Evolutionary conservation across 2,797 vertebrate species (phyloP).

Genomic region (Morelia viridis): DNA sequence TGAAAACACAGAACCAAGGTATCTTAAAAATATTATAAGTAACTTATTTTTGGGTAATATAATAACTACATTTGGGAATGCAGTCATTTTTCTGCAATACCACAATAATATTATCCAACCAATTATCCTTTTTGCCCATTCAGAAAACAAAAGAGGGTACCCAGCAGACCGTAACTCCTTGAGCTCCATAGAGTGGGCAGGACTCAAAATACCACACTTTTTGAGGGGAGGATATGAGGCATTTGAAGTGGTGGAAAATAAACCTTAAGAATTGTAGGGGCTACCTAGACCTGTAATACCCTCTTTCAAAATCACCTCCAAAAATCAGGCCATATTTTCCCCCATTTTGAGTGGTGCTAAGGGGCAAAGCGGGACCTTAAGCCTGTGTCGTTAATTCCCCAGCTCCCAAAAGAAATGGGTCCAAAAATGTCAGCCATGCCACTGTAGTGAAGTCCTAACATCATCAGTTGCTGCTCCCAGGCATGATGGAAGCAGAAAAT

Average conservation of each 20-base stretch:
- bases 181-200: not conserved
- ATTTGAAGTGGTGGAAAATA: not conserved
- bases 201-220: not conserved
- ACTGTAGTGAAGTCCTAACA: not conserved
- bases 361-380: not conserved
- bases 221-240: not conserved
- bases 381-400: not conserved
- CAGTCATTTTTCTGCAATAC: not conserved
- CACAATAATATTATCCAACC: not conserved
- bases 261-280: not conserved
- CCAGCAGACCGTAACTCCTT: not conserved
- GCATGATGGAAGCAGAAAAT: not conserved
- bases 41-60: not conserved
- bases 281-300: not conserved
- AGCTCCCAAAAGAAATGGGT: not conserved
- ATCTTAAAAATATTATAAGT: slow-evolving; percentile 4
- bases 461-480: not conserved
- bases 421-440: not conserved
- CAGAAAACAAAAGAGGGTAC: not conserved
- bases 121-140: not conserved
- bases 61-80: not conserved
- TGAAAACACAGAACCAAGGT: slow-evolving; percentile 89
- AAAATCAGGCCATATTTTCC: not conserved
- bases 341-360: not conserved
- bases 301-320: not conserved